phyloP scores from a whole-genome alignment of 2,888 invertebrate species.

The Neoaliturus tenellus region DNA sequence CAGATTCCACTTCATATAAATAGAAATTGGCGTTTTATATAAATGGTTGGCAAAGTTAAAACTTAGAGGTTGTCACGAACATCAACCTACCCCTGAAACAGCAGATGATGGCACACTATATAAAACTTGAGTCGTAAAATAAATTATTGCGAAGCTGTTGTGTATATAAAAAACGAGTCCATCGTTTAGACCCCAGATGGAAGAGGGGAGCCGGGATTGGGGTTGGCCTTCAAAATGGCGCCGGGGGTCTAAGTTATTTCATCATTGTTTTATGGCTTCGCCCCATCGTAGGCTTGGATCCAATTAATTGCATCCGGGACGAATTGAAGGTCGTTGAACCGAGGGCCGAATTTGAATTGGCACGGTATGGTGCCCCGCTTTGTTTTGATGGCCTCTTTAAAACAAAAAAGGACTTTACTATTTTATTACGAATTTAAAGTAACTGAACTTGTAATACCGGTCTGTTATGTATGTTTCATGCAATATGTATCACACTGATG shows the following conservation, averaged over 20 bases:
- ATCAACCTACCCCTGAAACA: no score
- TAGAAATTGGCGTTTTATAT: no score
- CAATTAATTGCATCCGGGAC: background rate
- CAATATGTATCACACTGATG: no score
- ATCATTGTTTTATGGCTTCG: slow-evolving; percentile 44
- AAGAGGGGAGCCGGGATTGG: background rate
- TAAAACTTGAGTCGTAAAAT: slow-evolving; percentile 5
- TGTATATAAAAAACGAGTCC: slow-evolving; percentile 3
- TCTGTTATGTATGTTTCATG: no score
- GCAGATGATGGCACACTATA: background rate
- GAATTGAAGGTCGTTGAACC: slow-evolving; percentile 7
- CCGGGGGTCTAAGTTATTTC: slow-evolving; percentile 8
- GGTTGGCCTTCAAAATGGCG: background rate
- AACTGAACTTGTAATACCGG: no score
- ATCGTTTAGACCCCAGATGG: slow-evolving; percentile 15
- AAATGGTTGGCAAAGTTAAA: no score
- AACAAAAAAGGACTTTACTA: no score
- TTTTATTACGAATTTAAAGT: background rate
- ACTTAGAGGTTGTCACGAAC: no score
- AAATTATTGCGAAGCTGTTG: background rate
- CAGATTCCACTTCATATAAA: no score
- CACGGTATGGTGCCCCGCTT: background rate
- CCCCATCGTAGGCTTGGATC: background rate
- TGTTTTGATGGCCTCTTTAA: background rate
- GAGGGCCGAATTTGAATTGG: slow-evolving; percentile 21